A percentile compares a stretch with the other conserved stretches of the same genome.
phyloP scores from a whole-genome alignment of 1,140 invertebrate genomes.

The Pentalonia nigronervosa region DNA sequence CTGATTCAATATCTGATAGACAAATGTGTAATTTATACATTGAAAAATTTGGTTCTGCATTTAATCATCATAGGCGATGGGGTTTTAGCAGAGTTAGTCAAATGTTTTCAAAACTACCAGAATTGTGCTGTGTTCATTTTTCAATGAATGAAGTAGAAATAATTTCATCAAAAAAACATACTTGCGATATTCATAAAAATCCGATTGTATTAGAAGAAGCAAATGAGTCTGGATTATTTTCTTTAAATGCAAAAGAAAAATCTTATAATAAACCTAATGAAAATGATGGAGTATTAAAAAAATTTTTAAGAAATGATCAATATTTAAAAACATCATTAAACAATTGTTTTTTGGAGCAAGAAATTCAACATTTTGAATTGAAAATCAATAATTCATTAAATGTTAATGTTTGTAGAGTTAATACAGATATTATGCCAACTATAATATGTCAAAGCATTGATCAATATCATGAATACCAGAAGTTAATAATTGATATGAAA shows the following conservation, averaged over 20 bases:
- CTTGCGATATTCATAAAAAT: background rate
- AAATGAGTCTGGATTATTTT: background rate
- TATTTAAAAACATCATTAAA: conserved; percentile 4
- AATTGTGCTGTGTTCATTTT: conserved; percentile 29
- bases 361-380: conserved; percentile 10
- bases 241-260: background rate
- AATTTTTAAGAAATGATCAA: conserved; percentile 24
- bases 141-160: background rate
- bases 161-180: conserved; percentile 30
- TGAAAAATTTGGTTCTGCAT: conserved; percentile 46
- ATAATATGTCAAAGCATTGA: background rate
- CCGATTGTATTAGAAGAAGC: background rate
- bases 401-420: conserved; percentile 18
- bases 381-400: background rate
- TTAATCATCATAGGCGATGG: conserved; percentile 48
- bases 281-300: conserved; percentile 34
- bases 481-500: conserved; percentile 34
- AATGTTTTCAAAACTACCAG: conserved; percentile 46
- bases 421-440: background rate
- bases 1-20: conserved; percentile 16
- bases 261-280: background rate
- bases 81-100: conserved; percentile 45
- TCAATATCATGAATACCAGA: background rate
- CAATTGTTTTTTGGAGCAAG: conserved; percentile 36
- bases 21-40: conserved; percentile 36